Evolutionary conservation across 30 jellyfish, hydroid and myxozoan species (phyloP), one percentile per base, ranked within the genome.

Genomic region (Cassiopea xamachana): DNA sequence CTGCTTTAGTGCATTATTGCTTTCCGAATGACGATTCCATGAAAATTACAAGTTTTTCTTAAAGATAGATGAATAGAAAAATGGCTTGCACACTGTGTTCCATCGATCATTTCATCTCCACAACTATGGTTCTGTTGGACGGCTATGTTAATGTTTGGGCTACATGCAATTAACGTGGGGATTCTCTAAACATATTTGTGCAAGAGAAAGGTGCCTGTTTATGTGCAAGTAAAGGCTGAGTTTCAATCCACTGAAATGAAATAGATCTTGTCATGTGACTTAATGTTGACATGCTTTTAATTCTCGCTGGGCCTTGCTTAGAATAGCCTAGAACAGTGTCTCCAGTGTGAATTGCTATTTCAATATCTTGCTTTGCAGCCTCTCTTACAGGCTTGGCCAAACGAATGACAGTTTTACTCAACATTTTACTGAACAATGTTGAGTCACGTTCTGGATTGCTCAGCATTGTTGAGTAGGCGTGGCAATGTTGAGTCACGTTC

Each of bases 11-110:
- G 87, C 19, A 43, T 78, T 78, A 75, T 69, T 16, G 27, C 55
- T 39, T 71, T n/a, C 80, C 80, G 80, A 64, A 71, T 71, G 10
- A 55, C 51, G 55, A 71, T 18, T 51, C 50, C 80, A 71, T 7
- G 27, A 55, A 51, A 2, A 7, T 14, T 9, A 55, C 80, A 71
- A 16, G 16, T n/a, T 27, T 55, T 71, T 71, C 80, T 55, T 12
- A 39, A 71, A 71, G 50, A 17, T 43, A 55, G 39, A 71, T 71
- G 2, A 1, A 12, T 1, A 17, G 16, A 71, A 55, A 55, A 1
- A 19, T 71, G 27, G 27, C 27, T 55, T 71, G 50, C 0, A 71
- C 39, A 15, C 39, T 14, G 7, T 12, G 2, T 64, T 7, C 2
- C 2, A 64, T 4, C 5, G 27, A 64, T 13, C 74, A 7, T 4